A percentile compares a stretch with the other conserved stretches of the same genome.
phyloP scores from a whole-genome alignment of 1,140 invertebrate species.

The Atopsyche davidsoni region DNA sequence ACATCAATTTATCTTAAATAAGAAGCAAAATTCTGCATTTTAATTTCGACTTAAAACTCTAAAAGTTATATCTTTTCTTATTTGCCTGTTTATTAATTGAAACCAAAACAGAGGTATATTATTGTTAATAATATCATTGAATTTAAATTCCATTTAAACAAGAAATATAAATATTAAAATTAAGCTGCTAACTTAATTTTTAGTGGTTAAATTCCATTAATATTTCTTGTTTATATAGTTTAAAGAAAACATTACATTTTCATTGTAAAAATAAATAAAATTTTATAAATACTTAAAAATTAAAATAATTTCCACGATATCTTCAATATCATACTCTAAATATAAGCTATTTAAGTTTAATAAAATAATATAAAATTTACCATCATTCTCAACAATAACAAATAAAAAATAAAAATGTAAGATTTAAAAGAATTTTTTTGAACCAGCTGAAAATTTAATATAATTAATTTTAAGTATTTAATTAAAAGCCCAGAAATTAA shows the following conservation, averaged over 20 bases:
- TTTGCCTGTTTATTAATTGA: slow-evolving; percentile 50
- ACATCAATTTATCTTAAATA: slow-evolving; percentile 38
- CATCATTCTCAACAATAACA: slow-evolving; percentile 35
- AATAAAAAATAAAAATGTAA: slow-evolving; percentile 40
- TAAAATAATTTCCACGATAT: slow-evolving; percentile 39
- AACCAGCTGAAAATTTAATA: slow-evolving; percentile 47
- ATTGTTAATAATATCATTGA: slow-evolving; percentile 52
- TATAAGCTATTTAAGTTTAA: slow-evolving; percentile 59
- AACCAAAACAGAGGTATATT: slow-evolving; percentile 53
- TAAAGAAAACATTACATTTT: slow-evolving; percentile 54
- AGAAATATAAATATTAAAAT: slow-evolving; percentile 40
- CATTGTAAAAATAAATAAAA: slow-evolving; percentile 52
- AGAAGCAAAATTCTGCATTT: slow-evolving; percentile 49
- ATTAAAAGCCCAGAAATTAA: slow-evolving; percentile 35
- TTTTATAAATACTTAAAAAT: slow-evolving; percentile 34
- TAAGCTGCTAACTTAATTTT: slow-evolving; percentile 47
- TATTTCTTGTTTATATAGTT: slow-evolving; percentile 52
- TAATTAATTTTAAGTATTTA: slow-evolving; percentile 38
- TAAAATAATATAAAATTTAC: slow-evolving; percentile 41
- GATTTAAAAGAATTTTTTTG: slow-evolving; percentile 41
- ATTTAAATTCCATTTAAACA: slow-evolving; percentile 43
- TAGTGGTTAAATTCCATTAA: slow-evolving; percentile 47
- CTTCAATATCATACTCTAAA: slow-evolving; percentile 54
- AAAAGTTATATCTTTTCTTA: slow-evolving; percentile 42
- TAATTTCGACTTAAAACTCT: slow-evolving; percentile 59